Conservation (phyloP, 2,113 vertebrate genomes). For the Oreocharis arfaki region DNA sequence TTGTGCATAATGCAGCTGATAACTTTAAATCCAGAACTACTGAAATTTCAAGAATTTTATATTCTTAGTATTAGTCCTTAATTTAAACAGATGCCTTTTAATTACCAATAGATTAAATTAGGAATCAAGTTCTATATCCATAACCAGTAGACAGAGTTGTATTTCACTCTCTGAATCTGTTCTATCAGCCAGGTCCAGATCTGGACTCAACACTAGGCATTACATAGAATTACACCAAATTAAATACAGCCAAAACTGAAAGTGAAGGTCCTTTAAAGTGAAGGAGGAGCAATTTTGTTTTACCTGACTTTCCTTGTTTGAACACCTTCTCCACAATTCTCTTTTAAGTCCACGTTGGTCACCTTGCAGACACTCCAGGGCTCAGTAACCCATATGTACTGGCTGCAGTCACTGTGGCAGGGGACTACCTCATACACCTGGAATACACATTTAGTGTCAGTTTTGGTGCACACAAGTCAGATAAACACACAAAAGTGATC, state of each 20-base stretch:
- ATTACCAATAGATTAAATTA: background rate
- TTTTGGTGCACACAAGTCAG: background rate
- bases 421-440: constrained; percentile 97
- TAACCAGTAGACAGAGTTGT: background rate
- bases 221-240: background rate
- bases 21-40: background rate
- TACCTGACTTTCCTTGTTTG: constrained; percentile 97
- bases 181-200: background rate
- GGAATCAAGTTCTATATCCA: background rate
- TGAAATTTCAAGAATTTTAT: background rate
- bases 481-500: background rate
- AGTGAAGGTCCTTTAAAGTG: background rate
- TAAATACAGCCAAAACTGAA: background rate
- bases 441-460: background rate
- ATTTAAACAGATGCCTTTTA: background rate
- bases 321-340: constrained; percentile 94
- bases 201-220: background rate
- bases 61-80: background rate
- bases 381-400: constrained; percentile 92
- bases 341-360: constrained; percentile 87
- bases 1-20: background rate
- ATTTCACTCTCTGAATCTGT: background rate
- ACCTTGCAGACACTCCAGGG: constrained; percentile 97
- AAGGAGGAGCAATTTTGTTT: background rate
- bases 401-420: constrained; percentile 92